Conservation (phyloP, 2,113 vertebrate genomes). For the Pelmatolapia mariae region DNA sequence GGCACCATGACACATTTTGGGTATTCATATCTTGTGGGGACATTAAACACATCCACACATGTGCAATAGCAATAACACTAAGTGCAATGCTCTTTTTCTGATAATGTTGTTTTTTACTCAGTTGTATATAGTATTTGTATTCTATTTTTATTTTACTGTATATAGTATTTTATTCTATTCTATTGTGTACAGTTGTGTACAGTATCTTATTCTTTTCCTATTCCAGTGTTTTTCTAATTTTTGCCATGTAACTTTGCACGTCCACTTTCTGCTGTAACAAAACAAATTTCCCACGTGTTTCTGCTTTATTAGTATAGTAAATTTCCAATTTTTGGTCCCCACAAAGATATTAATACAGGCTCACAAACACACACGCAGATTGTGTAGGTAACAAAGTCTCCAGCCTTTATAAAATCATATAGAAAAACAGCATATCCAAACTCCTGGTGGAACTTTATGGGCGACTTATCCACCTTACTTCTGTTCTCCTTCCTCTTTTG, state of each 20-base stretch:
- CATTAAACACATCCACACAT: neutral
- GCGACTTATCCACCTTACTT: neutral
- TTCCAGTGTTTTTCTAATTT: neutral
- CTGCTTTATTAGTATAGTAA: no score
- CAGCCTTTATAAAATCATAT: neutral
- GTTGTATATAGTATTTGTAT: neutral
- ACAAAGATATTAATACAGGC: no score
- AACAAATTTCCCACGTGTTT: neutral
- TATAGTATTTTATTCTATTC: neutral
- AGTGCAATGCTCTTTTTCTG: neutral
- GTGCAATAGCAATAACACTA: neutral
- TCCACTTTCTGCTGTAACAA: neutral
- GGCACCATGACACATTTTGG: no score
- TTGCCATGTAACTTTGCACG: accelerated
- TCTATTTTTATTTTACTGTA: neutral
- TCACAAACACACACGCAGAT: neutral
- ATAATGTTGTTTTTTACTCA: neutral
- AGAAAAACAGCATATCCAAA: neutral
- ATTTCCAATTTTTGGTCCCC: no score
- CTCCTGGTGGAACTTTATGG: accelerated
- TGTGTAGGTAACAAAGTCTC: neutral
- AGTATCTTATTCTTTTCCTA: neutral
- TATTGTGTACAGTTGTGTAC: neutral
- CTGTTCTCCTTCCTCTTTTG: neutral
- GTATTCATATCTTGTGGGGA: neutral